phyloP scores from a whole-genome alignment of 2,113 vertebrate genomes.

The Dolichallabes microphthalmus region DNA sequence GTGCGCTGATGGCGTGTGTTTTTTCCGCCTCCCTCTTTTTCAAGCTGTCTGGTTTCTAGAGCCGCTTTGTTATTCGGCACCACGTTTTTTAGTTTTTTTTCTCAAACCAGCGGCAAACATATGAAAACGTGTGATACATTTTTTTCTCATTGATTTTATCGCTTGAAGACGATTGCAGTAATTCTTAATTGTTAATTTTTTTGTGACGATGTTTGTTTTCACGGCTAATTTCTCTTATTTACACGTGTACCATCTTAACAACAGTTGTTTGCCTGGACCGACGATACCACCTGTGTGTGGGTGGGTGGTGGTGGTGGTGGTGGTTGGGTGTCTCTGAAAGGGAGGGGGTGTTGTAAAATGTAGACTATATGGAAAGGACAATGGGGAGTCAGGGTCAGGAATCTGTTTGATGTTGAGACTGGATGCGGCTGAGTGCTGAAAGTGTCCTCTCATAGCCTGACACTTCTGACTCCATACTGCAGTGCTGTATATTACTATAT shows the following conservation, averaged over 20 bases:
- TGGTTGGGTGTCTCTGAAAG: slow-evolving; percentile 35
- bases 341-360: slow-evolving; percentile 62
- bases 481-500: not conserved
- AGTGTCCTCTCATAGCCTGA: slow-evolving; percentile 13
- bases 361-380: slow-evolving; percentile 62
- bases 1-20: not conserved
- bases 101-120: not conserved
- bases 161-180: slow-evolving; percentile 16
- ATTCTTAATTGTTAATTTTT: not conserved
- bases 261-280: not conserved
- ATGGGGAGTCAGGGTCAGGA: slow-evolving; percentile 62
- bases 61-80: slow-evolving; percentile 1
- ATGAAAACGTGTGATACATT: not conserved
- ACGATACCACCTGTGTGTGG: not conserved
- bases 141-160: slow-evolving; percentile 10
- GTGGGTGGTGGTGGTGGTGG: not conserved
- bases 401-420: slow-evolving; percentile 65
- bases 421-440: slow-evolving; percentile 35
- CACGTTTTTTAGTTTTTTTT: not conserved
- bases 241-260: not conserved
- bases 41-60: slow-evolving; percentile 16
- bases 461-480: not conserved
- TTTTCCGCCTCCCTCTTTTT: not conserved
- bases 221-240: not conserved
- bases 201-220: not conserved